Evolutionary conservation across 2,113 vertebrate genomes (phyloP).

Genomic region (Anguilla japonica): DNA sequence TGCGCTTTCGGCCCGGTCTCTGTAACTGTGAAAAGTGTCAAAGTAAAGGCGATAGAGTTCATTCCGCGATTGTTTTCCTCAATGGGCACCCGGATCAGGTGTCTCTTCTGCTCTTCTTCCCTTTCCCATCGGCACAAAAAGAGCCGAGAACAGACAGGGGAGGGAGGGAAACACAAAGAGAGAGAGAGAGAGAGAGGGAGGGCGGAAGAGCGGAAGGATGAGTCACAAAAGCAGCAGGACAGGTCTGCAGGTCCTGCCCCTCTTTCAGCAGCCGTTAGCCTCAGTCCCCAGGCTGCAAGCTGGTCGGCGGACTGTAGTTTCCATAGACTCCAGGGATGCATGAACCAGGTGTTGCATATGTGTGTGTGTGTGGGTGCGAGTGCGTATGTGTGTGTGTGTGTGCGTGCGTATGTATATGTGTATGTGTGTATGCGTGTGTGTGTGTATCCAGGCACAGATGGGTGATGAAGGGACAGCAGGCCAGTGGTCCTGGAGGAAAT

Average conservation of each 20-base stretch:
- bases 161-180: not conserved
- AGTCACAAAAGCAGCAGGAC: not conserved
- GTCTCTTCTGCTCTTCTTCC: not conserved
- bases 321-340: not conserved
- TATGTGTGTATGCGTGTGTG: not conserved
- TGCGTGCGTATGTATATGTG: too few species aligned
- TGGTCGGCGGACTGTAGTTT: not conserved
- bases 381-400: too few species aligned
- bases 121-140: not conserved
- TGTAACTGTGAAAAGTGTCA: not conserved
- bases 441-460: not conserved
- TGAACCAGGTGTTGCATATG: not conserved
- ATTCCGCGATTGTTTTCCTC: not conserved
- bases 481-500: not conserved
- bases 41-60: not conserved
- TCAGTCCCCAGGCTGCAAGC: not conserved
- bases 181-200: not conserved
- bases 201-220: conserved; percentile 2
- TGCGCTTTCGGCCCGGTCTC: not conserved
- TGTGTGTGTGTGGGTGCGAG: not conserved
- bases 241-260: not conserved
- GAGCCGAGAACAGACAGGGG: not conserved
- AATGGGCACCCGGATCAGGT: not conserved
- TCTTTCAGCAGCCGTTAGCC: not conserved
- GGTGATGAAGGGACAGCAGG: not conserved